These are phyloP conservation scores for Drosophila malerkotliana DNA, from an alignment of 1,140 invertebrate genomes.

Conservation along the genomic window DNA sequence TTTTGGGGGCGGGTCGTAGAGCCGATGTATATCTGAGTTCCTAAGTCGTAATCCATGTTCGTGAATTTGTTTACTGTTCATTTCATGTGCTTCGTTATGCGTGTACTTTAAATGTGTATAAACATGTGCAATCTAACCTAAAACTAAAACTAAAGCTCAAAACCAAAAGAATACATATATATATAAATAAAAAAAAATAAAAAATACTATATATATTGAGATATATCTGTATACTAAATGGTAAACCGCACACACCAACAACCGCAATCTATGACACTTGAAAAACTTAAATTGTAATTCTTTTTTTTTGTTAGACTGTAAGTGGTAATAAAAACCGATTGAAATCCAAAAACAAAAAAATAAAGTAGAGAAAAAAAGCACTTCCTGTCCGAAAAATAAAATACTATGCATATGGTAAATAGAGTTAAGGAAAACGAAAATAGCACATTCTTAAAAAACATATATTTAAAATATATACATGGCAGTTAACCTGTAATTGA, in stretches of 20 bases:
- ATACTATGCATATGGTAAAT: constrained; percentile 29
- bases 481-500: constrained; percentile 65
- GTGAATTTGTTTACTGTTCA: constrained; percentile 81
- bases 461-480: constrained; percentile 21
- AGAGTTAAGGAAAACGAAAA: constrained; percentile 51
- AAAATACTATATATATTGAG: constrained; percentile 32
- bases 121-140: constrained; percentile 66
- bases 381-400: constrained; percentile 4
- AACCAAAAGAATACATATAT: not conserved
- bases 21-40: constrained; percentile 79
- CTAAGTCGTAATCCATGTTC: constrained; percentile 80
- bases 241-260: constrained; percentile 45
- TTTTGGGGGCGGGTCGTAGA: constrained; percentile 38
- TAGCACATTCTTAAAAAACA: constrained; percentile 69
- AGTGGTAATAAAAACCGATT: constrained; percentile 36
- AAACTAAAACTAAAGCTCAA: constrained; percentile 33
- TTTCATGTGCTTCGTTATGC: constrained; percentile 79
- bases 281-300: constrained; percentile 58
- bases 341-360: constrained; percentile 28
- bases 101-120: constrained; percentile 80
- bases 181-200: constrained; percentile 32
- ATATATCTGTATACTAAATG: constrained; percentile 50
- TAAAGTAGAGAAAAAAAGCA: constrained; percentile 4
- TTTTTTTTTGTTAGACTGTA: constrained; percentile 68
- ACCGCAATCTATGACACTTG: constrained; percentile 43